phyloP scores from a whole-genome alignment of 1,140 invertebrate species.

The Drosophila chauvacae region DNA sequence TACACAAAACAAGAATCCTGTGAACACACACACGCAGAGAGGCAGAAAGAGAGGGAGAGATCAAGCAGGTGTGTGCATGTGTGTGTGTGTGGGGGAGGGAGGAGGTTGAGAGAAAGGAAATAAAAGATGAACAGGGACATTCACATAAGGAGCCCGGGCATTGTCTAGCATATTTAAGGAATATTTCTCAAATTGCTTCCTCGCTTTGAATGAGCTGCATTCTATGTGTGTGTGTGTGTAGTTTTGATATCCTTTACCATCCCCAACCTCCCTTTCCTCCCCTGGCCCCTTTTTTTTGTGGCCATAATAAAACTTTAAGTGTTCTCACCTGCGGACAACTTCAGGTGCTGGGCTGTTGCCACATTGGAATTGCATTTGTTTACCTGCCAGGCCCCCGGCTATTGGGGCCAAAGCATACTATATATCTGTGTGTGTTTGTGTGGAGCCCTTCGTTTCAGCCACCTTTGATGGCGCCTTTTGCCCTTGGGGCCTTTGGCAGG shows the following conservation, averaged over 20 bases:
- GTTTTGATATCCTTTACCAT: conserved; percentile 44
- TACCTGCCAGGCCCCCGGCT: conserved; percentile 60
- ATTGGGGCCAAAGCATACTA: conserved; percentile 44
- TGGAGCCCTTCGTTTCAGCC: conserved; percentile 23
- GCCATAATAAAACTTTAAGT: conserved; percentile 76
- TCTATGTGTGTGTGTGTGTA: conserved; percentile 36
- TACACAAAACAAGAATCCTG: conserved; percentile 71
- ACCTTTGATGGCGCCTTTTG: conserved; percentile 45
- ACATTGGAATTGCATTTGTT: conserved; percentile 66
- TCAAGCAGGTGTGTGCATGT: conserved; percentile 34
- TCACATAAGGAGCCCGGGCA: conserved; percentile 47
- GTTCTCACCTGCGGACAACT: conserved; percentile 65
- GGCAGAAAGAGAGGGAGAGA: neutral
- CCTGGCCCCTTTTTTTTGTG: conserved; percentile 29
- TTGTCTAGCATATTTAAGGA: conserved; percentile 53
- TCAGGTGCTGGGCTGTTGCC: conserved; percentile 37
- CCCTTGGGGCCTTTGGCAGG: conserved; percentile 46
- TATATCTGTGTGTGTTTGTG: neutral
- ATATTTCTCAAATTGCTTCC: conserved; percentile 37
- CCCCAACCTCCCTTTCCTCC: neutral
- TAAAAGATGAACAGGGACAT: conserved; percentile 51
- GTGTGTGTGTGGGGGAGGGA: conserved; percentile 9
- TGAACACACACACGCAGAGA: conserved; percentile 22
- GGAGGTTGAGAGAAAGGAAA: conserved; percentile 1
- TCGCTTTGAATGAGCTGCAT: conserved; percentile 67